Evolutionary conservation across 2,113 vertebrate genomes (phyloP).

Genomic region (Drymodes brunneopygia): DNA sequence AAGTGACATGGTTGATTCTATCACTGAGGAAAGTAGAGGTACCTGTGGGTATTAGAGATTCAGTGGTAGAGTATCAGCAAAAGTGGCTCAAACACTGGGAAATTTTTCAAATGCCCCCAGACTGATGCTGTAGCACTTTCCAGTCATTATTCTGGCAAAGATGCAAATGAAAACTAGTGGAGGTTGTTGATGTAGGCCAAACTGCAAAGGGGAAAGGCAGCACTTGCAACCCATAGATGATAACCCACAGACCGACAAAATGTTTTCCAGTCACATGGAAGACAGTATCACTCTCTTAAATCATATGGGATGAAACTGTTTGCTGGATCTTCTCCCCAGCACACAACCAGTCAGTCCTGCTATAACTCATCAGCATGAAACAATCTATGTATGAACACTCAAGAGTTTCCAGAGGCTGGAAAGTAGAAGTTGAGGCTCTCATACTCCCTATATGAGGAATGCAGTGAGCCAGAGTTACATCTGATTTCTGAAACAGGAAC

Average conservation of each 20-base stretch:
- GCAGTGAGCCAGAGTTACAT: background rate
- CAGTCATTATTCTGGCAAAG: background rate
- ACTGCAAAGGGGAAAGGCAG: background rate
- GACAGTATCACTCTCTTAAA: background rate
- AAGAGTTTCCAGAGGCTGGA: background rate
- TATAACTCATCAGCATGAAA: background rate
- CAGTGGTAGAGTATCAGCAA: background rate
- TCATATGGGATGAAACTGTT: background rate
- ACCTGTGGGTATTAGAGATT: background rate
- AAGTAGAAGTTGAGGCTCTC: background rate
- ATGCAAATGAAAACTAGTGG: background rate
- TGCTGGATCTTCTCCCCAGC: background rate
- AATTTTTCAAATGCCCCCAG: background rate
- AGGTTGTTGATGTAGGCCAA: background rate
- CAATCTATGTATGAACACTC: background rate
- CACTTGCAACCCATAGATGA: background rate
- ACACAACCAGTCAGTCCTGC: background rate
- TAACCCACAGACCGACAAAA: background rate
- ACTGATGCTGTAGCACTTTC: background rate
- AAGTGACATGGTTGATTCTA: background rate
- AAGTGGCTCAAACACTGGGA: background rate
- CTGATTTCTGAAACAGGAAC: background rate
- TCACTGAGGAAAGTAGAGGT: background rate
- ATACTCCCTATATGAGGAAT: background rate
- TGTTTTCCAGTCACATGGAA: background rate